Conservation (phyloP, 1,140 invertebrate genomes). For the Physella acuta region DNA sequence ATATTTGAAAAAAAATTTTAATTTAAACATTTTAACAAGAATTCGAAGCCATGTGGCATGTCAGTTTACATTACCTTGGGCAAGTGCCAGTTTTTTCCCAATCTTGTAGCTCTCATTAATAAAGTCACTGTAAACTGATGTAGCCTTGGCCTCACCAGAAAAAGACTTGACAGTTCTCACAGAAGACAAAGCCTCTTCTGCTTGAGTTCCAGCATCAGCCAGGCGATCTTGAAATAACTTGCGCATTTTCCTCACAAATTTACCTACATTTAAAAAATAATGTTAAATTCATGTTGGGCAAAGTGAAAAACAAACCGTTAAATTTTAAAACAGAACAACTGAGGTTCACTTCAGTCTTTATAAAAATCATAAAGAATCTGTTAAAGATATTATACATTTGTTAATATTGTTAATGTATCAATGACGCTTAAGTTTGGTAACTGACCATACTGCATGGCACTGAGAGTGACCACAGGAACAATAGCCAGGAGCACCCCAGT, state of each 20-base stretch:
- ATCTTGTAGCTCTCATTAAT: slow-evolving; percentile 52
- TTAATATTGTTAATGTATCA: no score
- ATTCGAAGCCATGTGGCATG: no score
- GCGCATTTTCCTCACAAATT: slow-evolving; percentile 50
- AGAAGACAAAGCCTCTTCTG: slow-evolving; percentile 53
- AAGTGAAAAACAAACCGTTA: no score
- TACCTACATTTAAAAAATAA: slow-evolving; percentile 39
- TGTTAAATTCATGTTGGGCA: no score
- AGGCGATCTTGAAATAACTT: slow-evolving; percentile 55
- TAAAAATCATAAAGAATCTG: no score
- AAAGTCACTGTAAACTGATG: slow-evolving; percentile 41
- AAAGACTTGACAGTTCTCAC: slow-evolving; percentile 56
- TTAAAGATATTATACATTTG: no score
- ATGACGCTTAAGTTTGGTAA: no score
- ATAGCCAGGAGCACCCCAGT: slow-evolving; percentile 56
- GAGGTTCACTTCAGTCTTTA: no score
- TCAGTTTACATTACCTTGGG: slow-evolving; percentile 42
- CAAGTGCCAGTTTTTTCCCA: slow-evolving; percentile 52
- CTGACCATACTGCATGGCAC: slow-evolving; percentile 56
- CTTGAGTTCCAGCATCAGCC: slow-evolving; percentile 52
- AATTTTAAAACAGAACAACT: no score
- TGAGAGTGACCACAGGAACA: slow-evolving; percentile 53
- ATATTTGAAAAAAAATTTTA: no score
- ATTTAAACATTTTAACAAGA: no score
- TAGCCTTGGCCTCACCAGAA: slow-evolving; percentile 48